Evolutionary conservation across 2,797 vertebrate genomes (phyloP), one percentile per base, ranked within the genome.

Genomic region (Notoglanidium macrostoma): DNA sequence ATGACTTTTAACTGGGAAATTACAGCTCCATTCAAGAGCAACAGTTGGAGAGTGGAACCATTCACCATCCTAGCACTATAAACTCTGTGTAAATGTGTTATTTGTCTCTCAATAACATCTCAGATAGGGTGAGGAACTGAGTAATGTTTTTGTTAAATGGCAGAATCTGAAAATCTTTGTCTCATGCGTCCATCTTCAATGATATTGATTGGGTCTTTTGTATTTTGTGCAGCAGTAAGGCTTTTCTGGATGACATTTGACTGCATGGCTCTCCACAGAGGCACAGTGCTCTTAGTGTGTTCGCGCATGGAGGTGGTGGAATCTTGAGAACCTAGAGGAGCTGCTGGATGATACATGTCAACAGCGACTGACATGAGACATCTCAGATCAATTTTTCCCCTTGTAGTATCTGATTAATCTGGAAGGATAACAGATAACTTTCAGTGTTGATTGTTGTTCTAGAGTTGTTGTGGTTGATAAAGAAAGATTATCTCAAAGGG

Each of bases 401-500:
- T 86, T 68, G 29, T 10, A 51, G 5, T 85, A 80, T 88, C 85
- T 89, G 84, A 89, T 87, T 88, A 78, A 74, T 80, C 72, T 77
- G 67, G 46, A 73, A 61, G 11, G 35, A 44, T 32, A 80, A 88
- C 81, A 49, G 46, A 87, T 83, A 85, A 81, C 83, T 80, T 54
- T 80, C 82, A 49, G 65, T 86, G 74, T 82, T 84, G 67, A 83
- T 78, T 81, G 79, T 81, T 63, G 79, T 46, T 63, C 57, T 81
- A 26, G 59, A 63, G 40, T 63, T 81, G 32, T 63, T 83, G 46
- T 54, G 46, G 87, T 90, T 93, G 85, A 93, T 90, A 88, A 92
- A 92, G 84, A 88, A 92, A 46, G 12, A 61, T 80, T 35, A 59
- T 59, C 11, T 80, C 35, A 44, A 44, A 80, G 23, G 35, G 19